A percentile compares a stretch with the other conserved stretches of the same genome.
phyloP scores from a whole-genome alignment of 2,888 invertebrate species.

The Ormyrus thymus region DNA sequence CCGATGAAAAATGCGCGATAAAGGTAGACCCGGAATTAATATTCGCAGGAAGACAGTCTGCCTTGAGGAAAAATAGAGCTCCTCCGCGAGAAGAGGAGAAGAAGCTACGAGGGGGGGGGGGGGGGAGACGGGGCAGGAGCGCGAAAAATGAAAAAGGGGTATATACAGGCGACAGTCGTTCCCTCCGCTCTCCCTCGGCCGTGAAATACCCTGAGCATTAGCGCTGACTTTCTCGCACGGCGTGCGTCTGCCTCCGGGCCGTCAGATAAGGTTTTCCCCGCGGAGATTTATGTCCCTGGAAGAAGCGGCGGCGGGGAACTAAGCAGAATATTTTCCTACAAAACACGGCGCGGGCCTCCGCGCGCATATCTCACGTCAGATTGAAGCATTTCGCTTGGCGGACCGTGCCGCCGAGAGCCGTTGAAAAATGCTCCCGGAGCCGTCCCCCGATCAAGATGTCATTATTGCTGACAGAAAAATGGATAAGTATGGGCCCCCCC shows the following conservation, averaged over 20 bases:
- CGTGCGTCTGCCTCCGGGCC: conserved; percentile 38
- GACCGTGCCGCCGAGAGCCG: conserved; percentile 46
- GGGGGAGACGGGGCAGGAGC: conserved; percentile 5
- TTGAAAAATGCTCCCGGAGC: conserved; percentile 55
- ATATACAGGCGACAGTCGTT: conserved; percentile 23
- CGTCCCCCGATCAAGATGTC: conserved; percentile 54
- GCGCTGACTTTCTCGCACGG: conserved; percentile 39
- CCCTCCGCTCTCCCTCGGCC: not conserved
- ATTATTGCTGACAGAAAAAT: conserved; percentile 57
- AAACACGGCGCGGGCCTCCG: conserved; percentile 46
- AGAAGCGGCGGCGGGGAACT: conserved; percentile 20
- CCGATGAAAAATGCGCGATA: conserved; percentile 12
- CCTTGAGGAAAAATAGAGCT: not conserved
- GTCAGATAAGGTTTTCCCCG: conserved; percentile 51
- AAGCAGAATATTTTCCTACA: conserved; percentile 55
- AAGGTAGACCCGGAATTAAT: conserved; percentile 25
- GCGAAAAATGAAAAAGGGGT: conserved; percentile 19
- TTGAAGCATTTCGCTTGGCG: conserved; percentile 53
- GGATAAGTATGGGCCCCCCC: conserved; percentile 45
- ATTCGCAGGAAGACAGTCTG: conserved; percentile 13
- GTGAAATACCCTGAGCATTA: conserved; percentile 45
- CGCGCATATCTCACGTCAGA: conserved; percentile 57
- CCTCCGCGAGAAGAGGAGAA: not conserved
- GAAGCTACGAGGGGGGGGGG: not conserved
- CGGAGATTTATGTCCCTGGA: conserved; percentile 46